These are phyloP conservation scores for Columba livia DNA, from an alignment of 2,113 vertebrate species.

Conservation along the genomic window DNA sequence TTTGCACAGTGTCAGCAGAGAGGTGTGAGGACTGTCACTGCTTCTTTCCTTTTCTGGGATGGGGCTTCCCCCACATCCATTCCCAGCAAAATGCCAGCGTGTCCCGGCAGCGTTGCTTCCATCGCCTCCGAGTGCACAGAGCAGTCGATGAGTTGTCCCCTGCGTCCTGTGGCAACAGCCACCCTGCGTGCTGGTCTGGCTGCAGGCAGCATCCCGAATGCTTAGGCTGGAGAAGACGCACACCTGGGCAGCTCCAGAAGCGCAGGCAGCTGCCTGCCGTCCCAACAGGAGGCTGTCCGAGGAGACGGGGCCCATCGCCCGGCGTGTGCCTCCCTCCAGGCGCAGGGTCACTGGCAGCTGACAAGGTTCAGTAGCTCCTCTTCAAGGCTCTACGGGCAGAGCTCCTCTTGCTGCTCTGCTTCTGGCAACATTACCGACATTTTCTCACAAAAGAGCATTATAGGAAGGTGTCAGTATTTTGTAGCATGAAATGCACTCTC, in stretches of 20 bases:
- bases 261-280: not conserved
- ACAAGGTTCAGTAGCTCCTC: not conserved
- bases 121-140: rapidly evolving
- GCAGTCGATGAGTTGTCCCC: rapidly evolving
- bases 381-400: not conserved
- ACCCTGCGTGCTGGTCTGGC: not conserved
- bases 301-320: not conserved
- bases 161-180: rapidly evolving
- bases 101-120: not conserved
- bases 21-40: not conserved
- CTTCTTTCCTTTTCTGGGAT: not conserved
- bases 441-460: not conserved
- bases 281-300: rapidly evolving
- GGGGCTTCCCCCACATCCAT: not conserved
- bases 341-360: not conserved
- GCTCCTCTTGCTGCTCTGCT: not conserved
- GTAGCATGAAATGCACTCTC: not conserved
- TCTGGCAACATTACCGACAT: not conserved
- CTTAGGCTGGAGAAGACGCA: not conserved
- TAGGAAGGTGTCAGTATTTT: not conserved
- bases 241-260: not conserved
- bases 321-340: not conserved
- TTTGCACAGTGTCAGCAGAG: not conserved
- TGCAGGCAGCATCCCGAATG: not conserved
- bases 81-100: not conserved